Base-by-base conservation (phyloP, 2,888 invertebrate genomes). In the Papilio gigon region DNA sequence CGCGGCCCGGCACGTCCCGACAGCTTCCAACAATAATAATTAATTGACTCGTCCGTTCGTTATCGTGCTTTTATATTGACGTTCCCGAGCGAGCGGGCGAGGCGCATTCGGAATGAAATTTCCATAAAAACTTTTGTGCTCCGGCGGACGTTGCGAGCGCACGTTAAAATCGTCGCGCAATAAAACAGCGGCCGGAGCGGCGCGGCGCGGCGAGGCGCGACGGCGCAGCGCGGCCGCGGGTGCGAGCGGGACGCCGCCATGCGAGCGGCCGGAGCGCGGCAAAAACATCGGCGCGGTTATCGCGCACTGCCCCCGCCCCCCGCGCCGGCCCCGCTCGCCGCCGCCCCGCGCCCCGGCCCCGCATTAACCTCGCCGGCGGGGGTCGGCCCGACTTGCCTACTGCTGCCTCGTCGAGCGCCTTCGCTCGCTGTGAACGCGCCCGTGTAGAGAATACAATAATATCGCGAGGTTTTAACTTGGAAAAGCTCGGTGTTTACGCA, bases 91-190 rank as follows among this genome's bases (percentile, higher is more conserved):
- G 82, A 86, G 87, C 87, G 88, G 85, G 86, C 86, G 90, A 86
- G 87, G 87, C 90, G 90, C 89, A 90, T 89, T 92, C 84, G 90
- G 87, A 92, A 91, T 90, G 91, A 92, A 92, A 92, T 92, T 92
- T 92, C 91, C 92, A 92, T 92, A 92, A 92, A 92, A 92, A 92
- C 91, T 91, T 91, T 92, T 92, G 92, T 91, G 90, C 90, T 90
- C 89, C 84, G 85, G 87, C 89, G 90, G 90, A 91, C 92, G 91
- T 92, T 90, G 92, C 88, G 91, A 91, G 91, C 90, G 90, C 91
- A 91, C 91, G 91, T 92, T 92, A 92, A 92, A 92, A 92, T 90
- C 90, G 90, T 91, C 90, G 90, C 90, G 92, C 87, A 92, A 92
- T 88, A 92, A 91, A 91, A 92, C 91, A 87, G 92, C 92, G 86